These are phyloP conservation scores for Lithophane socia DNA, from an alignment of 2,888 invertebrate genomes.

Conservation along the genomic window DNA sequence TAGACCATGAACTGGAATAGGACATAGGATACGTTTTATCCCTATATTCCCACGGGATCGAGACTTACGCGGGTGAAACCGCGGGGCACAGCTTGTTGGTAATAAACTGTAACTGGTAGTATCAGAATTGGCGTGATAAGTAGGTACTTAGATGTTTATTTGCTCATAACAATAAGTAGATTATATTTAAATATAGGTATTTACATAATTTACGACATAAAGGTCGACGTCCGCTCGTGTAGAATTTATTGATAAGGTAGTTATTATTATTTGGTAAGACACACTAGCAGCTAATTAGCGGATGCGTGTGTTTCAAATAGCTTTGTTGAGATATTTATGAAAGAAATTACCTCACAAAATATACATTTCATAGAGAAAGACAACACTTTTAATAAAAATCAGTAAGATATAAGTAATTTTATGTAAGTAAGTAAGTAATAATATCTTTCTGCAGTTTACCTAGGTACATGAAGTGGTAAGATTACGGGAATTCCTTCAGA, in stretches of 20 bases:
- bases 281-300: not conserved
- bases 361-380: not conserved
- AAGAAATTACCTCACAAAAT: not conserved
- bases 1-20: too few relatives aligned
- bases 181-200: not conserved
- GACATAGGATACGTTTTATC: too few relatives aligned
- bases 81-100: too few relatives aligned
- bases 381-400: not conserved
- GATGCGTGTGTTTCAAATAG: not conserved
- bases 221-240: slow-evolving; percentile 2
- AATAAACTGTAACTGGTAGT: not conserved
- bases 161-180: not conserved
- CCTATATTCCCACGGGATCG: too few relatives aligned
- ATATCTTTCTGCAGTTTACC: not conserved
- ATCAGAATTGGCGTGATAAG: not conserved
- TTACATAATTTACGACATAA: slow-evolving; percentile 4
- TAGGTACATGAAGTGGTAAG: not conserved
- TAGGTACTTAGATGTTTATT: not conserved
- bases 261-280: not conserved
- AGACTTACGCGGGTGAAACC: too few relatives aligned
- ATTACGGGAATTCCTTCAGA: slow-evolving; percentile 6
- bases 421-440: too few relatives aligned
- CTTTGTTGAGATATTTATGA: not conserved
- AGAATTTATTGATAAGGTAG: not conserved
- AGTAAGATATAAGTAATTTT: not conserved